Conservation (phyloP, 2,113 vertebrate species). For the Oncorhynchus mykiss region DNA sequence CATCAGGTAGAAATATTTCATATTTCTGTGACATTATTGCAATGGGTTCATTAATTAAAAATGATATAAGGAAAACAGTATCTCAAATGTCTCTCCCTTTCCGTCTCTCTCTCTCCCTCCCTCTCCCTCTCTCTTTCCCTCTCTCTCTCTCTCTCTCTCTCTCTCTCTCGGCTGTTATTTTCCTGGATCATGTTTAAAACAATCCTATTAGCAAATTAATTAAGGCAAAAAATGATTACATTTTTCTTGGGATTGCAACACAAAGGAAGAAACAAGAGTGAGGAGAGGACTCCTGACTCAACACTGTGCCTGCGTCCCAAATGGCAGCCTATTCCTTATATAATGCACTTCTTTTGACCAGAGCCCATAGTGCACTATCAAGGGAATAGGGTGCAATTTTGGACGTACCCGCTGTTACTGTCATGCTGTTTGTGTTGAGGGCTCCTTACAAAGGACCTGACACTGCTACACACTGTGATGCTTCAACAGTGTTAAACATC, state of each 20-base stretch:
- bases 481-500: too few species aligned
- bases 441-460: too few species aligned
- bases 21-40: constrained; percentile 61
- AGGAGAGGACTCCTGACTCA: neutral
- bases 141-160: constrained; percentile 40
- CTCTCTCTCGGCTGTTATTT: constrained; percentile 62
- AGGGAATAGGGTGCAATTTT: too few species aligned
- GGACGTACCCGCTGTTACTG: too few species aligned
- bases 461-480: too few species aligned
- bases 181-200: constrained; percentile 70
- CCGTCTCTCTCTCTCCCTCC: neutral
- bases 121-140: constrained; percentile 17
- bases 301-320: neutral
- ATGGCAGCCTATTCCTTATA: too few species aligned
- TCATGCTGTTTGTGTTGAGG: too few species aligned
- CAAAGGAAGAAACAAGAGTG: neutral
- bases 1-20: constrained; percentile 67
- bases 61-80: constrained; percentile 15
- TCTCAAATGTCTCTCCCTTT: neutral
- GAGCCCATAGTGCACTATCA: too few species aligned
- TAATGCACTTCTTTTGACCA: too few species aligned
- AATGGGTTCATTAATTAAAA: constrained; percentile 57
- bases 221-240: constrained; percentile 25
- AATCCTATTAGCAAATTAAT: constrained; percentile 70
- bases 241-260: neutral